Evolutionary conservation across 2,113 vertebrate species (phyloP), one percentile per base, ranked within the genome.

Genomic region (Gopherus evgoodei): DNA sequence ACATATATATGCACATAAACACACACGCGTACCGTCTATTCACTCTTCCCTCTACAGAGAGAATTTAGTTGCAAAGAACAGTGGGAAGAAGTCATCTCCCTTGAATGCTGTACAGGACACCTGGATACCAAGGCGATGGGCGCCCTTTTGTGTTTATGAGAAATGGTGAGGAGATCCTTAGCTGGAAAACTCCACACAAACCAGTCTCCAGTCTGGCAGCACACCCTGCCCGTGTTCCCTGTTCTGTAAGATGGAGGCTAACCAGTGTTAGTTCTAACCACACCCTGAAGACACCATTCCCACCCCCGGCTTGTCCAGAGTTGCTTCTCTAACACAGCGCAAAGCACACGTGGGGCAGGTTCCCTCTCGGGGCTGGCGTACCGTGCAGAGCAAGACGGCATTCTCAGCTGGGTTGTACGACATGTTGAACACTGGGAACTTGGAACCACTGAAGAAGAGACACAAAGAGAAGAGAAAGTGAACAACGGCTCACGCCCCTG

Each of bases 341-440:
- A 27, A 8, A 27, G 54, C 75, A 8, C 21, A 65, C 8, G 31
- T 65, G 13, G 14, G 31, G 31, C 13, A 65, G 17, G 9, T 72
- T 38, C 65, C 19, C 65, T 38, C 22, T 22, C 78, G 1, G 27
- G 11, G 19, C 7, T 2, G 49, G 93, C 99, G 98, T 93, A 99
- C 99, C 0, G 99, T 99, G 96, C 99, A 99, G 57, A 99, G 99
- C 6, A 99, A 98, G 75, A 99, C 99, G 0, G 99, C 97, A 0
- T 99, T 99, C 98, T 99, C 99, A 1, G 99, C 99, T 0, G 99
- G 99, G 96, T 99, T 99, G 95, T 99, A 99, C 0, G 99, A 99
- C 99, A 99, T 99, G 96, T 98, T 99, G 98, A 99, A 99, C 86
- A 99, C 99, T 0, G 99, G 99, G 96, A 99, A 99, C 97, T 99